Base-by-base conservation (phyloP, 2,888 invertebrate genomes). In the Odiellus spinosus region DNA sequence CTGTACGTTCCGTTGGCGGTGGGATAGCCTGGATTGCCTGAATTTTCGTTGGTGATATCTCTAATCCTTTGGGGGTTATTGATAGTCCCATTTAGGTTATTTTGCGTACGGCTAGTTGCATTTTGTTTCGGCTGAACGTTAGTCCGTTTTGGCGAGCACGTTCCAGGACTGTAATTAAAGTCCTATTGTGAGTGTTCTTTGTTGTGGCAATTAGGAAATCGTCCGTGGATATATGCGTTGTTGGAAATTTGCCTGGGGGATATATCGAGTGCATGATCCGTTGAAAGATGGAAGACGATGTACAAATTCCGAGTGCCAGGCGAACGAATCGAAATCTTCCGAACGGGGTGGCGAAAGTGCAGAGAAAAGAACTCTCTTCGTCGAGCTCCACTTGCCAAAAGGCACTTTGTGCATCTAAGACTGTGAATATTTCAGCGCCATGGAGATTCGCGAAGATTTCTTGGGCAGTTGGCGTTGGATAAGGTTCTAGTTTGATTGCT, bases 341-440 rank as follows among this genome's bases (percentile, higher is more conserved):
- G 43, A 60, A 60, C 43, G 59, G 62, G 1, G 63, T 64, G 47
- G 48, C 62, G 41, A 65, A 51, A 1, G 62, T 63, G n/a, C 62
- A 44, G 8, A 59, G 51, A 14, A 62, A 52, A 44, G 56, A 49
- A 48, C 60, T 57, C 17, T 61, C 59, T 2, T 57, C 58, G 34
- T 59, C 56, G 20, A 64, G 54, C 54, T 61, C 59, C n/a, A 64
- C 38, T 46, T 65, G 62, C 50, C 63, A 55, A 43, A 64, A 66
- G 2, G 64, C 63, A 45, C 57, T 56, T 2, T 49, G 46, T 14
- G 63, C 53, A 53, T 64, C 61, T 40, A 58, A 26, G 5, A 56
- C 52, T 40, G 55, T 51, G 48, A 57, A 62, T 42, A 52, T 49
- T 44, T 53, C 49, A 20, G 56, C 57, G 26, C 55, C 55, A 40